A percentile compares a stretch with the other conserved stretches of the same genome.
phyloP scores from a whole-genome alignment of 2,888 invertebrate species.

The Lasioglossum calceatum region DNA sequence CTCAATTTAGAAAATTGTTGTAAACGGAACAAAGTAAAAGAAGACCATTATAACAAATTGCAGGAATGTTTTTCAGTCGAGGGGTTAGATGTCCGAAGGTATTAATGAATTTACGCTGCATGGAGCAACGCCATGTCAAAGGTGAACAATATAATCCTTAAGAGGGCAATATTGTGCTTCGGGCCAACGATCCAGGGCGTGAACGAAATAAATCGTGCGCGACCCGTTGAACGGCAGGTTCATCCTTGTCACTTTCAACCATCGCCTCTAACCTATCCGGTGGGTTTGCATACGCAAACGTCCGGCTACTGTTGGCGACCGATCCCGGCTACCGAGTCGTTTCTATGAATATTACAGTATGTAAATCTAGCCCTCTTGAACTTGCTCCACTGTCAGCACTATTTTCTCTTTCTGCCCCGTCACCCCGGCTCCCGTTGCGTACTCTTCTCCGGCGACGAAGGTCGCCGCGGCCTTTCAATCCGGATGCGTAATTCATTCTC shows the following conservation, averaged over 20 bases:
- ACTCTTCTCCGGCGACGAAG: constrained; percentile 24
- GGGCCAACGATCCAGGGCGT: not conserved
- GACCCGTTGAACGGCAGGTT: not conserved
- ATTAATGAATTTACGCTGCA: no score
- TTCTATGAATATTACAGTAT: constrained; percentile 78
- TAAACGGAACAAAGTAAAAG: no score
- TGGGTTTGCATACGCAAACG: constrained; percentile 54
- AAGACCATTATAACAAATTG: no score
- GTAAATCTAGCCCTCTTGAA: constrained; percentile 74
- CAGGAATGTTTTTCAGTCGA: no score
- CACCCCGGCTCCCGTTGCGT: constrained; percentile 20
- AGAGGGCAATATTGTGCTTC: not conserved
- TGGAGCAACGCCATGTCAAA: no score
- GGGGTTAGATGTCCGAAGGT: no score
- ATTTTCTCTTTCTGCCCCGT: constrained; percentile 39
- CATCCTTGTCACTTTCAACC: constrained; percentile 13
- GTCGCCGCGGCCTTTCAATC: constrained; percentile 23
- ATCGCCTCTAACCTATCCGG: constrained; percentile 14
- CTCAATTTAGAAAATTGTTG: no score
- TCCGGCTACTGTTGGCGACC: constrained; percentile 36
- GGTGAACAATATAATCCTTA: not conserved
- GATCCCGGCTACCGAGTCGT: constrained; percentile 37
- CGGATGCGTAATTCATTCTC: constrained; percentile 39
- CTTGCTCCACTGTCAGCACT: constrained; percentile 64
- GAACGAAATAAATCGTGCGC: not conserved